These are phyloP conservation scores for Lepeophtheirus nordmannii DNA, from an alignment of 2,888 invertebrate species.

Conservation along the genomic window DNA sequence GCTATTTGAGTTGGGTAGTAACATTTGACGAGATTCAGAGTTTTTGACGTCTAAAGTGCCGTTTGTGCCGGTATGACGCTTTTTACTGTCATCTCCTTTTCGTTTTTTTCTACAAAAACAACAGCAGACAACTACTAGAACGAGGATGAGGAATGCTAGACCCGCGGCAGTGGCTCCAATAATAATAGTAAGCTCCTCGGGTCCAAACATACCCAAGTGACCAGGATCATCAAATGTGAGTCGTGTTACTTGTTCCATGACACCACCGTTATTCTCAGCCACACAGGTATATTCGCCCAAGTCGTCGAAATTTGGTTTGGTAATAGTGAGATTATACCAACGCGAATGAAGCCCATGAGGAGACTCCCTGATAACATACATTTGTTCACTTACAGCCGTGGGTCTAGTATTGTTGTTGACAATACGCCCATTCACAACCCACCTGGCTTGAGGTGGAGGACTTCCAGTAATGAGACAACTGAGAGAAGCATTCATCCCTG, in stretches of 20 bases:
- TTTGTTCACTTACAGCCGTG: conserved; percentile 25
- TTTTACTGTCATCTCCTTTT: conserved; percentile 31
- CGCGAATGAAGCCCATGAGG: conserved; percentile 33
- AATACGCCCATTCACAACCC: conserved; percentile 29
- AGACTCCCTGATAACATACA: conserved; percentile 27
- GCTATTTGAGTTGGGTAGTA: conserved; percentile 6
- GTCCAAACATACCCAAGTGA: conserved; percentile 20
- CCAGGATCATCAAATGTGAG: conserved; percentile 37
- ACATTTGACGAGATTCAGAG: conserved; percentile 36
- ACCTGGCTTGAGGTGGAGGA: conserved; percentile 47
- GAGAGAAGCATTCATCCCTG: conserved; percentile 31
- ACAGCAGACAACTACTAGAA: conserved; percentile 43
- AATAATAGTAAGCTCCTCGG: conserved; percentile 14
- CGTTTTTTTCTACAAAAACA: conserved; percentile 37
- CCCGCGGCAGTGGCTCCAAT: conserved; percentile 50
- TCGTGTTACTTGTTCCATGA: conserved; percentile 56
- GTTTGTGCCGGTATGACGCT: conserved; percentile 41
- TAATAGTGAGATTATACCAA: conserved; percentile 67
- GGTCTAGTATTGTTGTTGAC: conserved; percentile 28
- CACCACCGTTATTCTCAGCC: conserved; percentile 59
- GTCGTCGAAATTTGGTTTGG: conserved; percentile 61
- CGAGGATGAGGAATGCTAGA: conserved; percentile 43
- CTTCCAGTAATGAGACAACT: conserved; percentile 37
- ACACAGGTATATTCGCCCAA: conserved; percentile 70
- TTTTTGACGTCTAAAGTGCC: conserved; percentile 51